Evolutionary conservation across 2,888 invertebrate genomes (phyloP).

Genomic region (Drosophila austrosaltans): DNA sequence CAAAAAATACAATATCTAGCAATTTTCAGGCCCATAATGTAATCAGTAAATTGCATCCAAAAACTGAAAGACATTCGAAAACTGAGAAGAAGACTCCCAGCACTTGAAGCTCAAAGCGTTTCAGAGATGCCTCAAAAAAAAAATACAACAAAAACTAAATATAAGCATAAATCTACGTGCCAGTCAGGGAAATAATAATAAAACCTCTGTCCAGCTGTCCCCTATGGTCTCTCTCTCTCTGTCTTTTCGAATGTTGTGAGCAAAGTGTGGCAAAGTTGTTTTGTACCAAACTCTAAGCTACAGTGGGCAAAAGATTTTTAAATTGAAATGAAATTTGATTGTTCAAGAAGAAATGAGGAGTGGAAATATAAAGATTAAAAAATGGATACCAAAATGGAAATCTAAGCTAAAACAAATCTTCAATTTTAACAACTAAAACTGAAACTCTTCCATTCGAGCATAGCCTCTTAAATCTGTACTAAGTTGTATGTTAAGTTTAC

Average conservation of each 20-base stretch:
- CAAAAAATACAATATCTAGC: constrained; percentile 66
- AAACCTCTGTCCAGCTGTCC: constrained; percentile 39
- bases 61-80: constrained; percentile 16
- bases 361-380: too few relatives aligned
- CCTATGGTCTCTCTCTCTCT: constrained; percentile 7
- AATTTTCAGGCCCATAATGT: constrained; percentile 75
- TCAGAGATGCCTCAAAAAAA: constrained; percentile 55
- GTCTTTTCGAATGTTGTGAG: constrained; percentile 47
- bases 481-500: too few relatives aligned
- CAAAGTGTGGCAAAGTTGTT: constrained; percentile 58
- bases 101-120: constrained; percentile 54
- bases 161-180: constrained; percentile 76
- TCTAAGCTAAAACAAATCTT: too few relatives aligned
- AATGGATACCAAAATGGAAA: too few relatives aligned
- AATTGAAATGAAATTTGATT: too few relatives aligned
- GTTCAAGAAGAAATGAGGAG: too few relatives aligned
- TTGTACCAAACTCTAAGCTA: constrained; percentile 19
- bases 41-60: constrained; percentile 72
- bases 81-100: constrained; percentile 25
- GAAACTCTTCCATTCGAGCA: too few relatives aligned
- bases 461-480: too few relatives aligned
- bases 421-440: too few relatives aligned
- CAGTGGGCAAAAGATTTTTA: constrained; percentile 34
- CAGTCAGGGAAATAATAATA: constrained; percentile 70
- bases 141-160: constrained; percentile 55